Percentiles rank a stretch among this genome's conserved stretches.
phyloP scores from a whole-genome alignment of 2,113 vertebrate genomes.

The Astur gentilis region DNA sequence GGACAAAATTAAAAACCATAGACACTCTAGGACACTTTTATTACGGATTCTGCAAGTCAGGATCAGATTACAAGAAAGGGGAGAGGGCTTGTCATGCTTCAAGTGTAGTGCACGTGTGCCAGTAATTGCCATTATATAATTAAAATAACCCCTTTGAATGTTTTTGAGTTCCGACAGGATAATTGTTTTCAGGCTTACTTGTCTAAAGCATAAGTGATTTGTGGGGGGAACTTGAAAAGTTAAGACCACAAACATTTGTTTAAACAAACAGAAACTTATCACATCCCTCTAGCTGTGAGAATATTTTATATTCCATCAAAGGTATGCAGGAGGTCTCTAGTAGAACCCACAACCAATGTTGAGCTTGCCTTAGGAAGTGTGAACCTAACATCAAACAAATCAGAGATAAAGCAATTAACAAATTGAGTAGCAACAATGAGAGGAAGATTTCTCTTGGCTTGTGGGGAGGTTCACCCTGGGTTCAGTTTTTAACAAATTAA shows the following conservation, averaged over 20 bases:
- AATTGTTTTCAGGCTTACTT: conserved; percentile 51
- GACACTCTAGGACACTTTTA: background rate
- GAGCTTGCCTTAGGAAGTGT: background rate
- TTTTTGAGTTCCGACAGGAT: background rate
- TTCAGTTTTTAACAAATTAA: background rate
- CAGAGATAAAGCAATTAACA: background rate
- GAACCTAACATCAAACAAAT: background rate
- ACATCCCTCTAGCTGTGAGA: background rate
- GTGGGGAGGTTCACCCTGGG: background rate
- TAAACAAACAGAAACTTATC: conserved; percentile 36
- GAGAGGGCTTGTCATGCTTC: background rate
- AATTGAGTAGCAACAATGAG: background rate
- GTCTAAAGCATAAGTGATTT: conserved; percentile 22
- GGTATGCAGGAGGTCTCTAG: background rate
- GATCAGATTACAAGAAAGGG: conserved; percentile 16
- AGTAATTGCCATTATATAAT: background rate
- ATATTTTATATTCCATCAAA: conserved; percentile 14
- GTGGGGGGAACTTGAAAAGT: conserved; percentile 23
- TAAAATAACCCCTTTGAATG: conserved; percentile 21
- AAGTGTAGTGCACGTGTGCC: background rate
- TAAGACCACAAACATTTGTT: conserved; percentile 48
- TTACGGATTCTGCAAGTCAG: background rate
- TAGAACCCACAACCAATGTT: background rate
- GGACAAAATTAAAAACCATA: background rate
- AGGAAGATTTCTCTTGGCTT: background rate